These are phyloP conservation scores for Phenacoccus solenopsis DNA, from an alignment of 1,140 invertebrate species.

Conservation along the genomic window DNA sequence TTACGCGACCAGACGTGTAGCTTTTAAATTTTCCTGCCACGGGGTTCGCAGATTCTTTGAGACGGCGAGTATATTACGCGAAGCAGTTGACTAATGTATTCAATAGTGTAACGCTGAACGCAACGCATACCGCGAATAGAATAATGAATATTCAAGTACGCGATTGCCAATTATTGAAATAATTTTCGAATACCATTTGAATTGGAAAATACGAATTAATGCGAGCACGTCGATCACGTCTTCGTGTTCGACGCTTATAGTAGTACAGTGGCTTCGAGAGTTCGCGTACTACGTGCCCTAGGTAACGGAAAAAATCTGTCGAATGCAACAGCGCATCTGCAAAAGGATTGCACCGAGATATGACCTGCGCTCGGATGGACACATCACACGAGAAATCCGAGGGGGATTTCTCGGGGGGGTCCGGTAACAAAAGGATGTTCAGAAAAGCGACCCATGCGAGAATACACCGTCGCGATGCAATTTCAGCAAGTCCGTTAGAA, in stretches of 20 bases:
- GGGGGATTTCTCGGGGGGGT: not conserved
- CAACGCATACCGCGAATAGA: too few relatives aligned
- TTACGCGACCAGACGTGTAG: too few relatives aligned
- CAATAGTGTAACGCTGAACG: too few relatives aligned
- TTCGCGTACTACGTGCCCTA: not conserved
- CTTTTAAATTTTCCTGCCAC: too few relatives aligned
- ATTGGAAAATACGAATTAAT: not conserved
- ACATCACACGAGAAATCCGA: not conserved
- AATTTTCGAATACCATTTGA: not conserved
- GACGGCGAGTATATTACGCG: too few relatives aligned
- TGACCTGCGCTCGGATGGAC: not conserved
- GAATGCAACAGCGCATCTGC: not conserved
- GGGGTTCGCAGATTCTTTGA: too few relatives aligned
- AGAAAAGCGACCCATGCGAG: not conserved
- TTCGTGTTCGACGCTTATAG: too few relatives aligned
- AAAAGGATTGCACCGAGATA: not conserved
- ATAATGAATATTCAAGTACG: not conserved
- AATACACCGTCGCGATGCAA: conserved; percentile 7
- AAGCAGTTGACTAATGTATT: too few relatives aligned
- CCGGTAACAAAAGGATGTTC: not conserved
- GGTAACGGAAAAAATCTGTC: not conserved
- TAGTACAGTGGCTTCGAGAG: too few relatives aligned
- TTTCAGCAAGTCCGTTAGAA: conserved; percentile 7
- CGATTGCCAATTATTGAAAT: too few relatives aligned
- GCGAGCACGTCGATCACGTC: too few relatives aligned